A percentile compares a stretch with the other conserved stretches of the same genome.
phyloP scores from a whole-genome alignment of 1,140 invertebrate species.

The Nephila pilipes region DNA sequence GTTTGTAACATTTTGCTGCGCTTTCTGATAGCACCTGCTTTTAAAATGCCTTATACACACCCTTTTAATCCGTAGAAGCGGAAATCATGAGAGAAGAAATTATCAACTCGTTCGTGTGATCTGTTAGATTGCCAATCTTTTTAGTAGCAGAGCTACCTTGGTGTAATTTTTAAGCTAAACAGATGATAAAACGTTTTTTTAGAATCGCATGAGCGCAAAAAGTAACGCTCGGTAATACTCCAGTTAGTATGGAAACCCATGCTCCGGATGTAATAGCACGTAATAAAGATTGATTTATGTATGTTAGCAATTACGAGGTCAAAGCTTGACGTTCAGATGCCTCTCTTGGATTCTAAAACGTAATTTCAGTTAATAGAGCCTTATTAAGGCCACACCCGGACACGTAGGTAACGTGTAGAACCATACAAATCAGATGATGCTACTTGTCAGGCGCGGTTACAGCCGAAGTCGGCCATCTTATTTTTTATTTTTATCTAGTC shows the following conservation, averaged over 20 bases:
- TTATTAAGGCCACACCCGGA: slow-evolving; percentile 70
- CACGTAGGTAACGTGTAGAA: slow-evolving; percentile 56
- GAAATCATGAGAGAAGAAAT: slow-evolving; percentile 12
- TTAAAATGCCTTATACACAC: neutral
- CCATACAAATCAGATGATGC: slow-evolving; percentile 64
- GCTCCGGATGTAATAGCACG: slow-evolving; percentile 63
- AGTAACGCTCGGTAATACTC: neutral
- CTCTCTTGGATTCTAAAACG: slow-evolving; percentile 53
- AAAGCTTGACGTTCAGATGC: slow-evolving; percentile 57
- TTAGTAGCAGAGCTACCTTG: neutral
- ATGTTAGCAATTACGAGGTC: slow-evolving; percentile 62
- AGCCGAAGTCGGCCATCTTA: neutral
- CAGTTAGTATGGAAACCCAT: slow-evolving; percentile 56
- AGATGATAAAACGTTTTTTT: slow-evolving; percentile 56
- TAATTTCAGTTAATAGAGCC: slow-evolving; percentile 73
- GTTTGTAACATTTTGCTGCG: neutral
- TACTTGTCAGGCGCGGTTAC: slow-evolving; percentile 57
- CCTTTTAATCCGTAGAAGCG: slow-evolving; percentile 23
- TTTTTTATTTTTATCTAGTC: slow-evolving; percentile 4
- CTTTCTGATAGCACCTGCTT: neutral
- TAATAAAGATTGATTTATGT: slow-evolving; percentile 76
- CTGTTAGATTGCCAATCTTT: neutral
- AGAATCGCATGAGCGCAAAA: neutral
- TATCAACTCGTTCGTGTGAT: slow-evolving; percentile 6
- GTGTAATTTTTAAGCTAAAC: slow-evolving; percentile 54